These are phyloP conservation scores for Lochmaea crataegi DNA, from an alignment of 2,888 invertebrate species.

Conservation along the genomic window DNA sequence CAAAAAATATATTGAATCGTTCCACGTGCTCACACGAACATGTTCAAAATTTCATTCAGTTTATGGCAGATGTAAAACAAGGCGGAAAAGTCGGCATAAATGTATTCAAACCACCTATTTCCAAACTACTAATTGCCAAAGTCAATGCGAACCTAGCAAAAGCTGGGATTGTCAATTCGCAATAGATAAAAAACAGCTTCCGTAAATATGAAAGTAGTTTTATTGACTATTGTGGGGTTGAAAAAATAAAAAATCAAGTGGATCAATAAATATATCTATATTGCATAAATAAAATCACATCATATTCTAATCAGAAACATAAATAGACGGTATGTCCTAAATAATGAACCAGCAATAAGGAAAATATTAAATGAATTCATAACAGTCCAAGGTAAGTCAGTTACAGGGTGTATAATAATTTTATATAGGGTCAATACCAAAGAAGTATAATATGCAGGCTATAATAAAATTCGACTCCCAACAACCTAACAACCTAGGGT, in stretches of 20 bases:
- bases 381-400: conserved; percentile 34
- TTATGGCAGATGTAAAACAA: too few relatives aligned
- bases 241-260: background rate
- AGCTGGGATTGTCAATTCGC: too few relatives aligned
- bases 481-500: background rate
- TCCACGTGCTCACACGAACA: too few relatives aligned
- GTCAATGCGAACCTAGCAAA: too few relatives aligned
- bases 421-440: conserved; percentile 24
- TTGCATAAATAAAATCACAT: conserved; percentile 51
- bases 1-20: too few relatives aligned
- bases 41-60: too few relatives aligned
- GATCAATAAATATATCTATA: conserved; percentile 51
- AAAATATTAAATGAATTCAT: conserved; percentile 36
- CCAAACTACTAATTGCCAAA: too few relatives aligned
- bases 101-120: too few relatives aligned
- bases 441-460: background rate
- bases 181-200: too few relatives aligned
- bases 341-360: conserved; percentile 14
- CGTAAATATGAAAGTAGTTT: too few relatives aligned
- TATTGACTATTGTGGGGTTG: background rate
- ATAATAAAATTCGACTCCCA: background rate
- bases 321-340: conserved; percentile 22
- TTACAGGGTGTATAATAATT: conserved; percentile 15
- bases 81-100: too few relatives aligned
- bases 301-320: conserved; percentile 39